Evolutionary conservation across 53 echinoderm and acorn worm genomes (phyloP).

Genomic region (Pentamera pediparva): DNA sequence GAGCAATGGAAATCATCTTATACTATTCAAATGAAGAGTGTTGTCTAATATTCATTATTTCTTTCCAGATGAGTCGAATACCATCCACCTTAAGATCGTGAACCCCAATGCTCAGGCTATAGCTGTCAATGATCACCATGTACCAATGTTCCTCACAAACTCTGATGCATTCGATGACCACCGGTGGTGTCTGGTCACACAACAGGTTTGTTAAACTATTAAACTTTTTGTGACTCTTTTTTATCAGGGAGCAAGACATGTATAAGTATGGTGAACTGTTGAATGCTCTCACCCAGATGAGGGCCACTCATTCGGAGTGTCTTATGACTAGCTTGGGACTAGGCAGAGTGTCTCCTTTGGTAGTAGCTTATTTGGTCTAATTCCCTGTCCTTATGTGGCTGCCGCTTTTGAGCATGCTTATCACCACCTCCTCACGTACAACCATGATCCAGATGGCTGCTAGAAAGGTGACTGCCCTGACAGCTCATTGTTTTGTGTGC

Average conservation of each 20-base stretch:
- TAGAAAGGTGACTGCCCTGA: too few relatives aligned
- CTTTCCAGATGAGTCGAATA: conserved; percentile 94
- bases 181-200: conserved; percentile 91
- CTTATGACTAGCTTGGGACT: too few relatives aligned
- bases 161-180: conserved; percentile 49
- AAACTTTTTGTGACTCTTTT: background rate
- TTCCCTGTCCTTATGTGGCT: too few relatives aligned
- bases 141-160: conserved; percentile 75
- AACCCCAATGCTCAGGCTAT: conserved; percentile 61
- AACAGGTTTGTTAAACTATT: conserved; percentile 52
- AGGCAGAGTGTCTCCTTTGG: too few relatives aligned
- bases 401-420: too few relatives aligned
- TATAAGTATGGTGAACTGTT: background rate
- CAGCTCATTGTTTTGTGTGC: too few relatives aligned
- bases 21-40: background rate
- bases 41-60: background rate
- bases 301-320: background rate
- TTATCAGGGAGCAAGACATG: background rate
- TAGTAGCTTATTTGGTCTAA: too few relatives aligned
- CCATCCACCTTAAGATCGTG: conserved; percentile 92
- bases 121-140: conserved; percentile 60
- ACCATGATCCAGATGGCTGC: too few relatives aligned
- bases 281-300: background rate
- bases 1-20: background rate
- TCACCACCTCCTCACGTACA: too few relatives aligned